These are phyloP conservation scores for Octodon degus DNA, from an alignment of 2,113 vertebrate species.

Conservation along the genomic window DNA sequence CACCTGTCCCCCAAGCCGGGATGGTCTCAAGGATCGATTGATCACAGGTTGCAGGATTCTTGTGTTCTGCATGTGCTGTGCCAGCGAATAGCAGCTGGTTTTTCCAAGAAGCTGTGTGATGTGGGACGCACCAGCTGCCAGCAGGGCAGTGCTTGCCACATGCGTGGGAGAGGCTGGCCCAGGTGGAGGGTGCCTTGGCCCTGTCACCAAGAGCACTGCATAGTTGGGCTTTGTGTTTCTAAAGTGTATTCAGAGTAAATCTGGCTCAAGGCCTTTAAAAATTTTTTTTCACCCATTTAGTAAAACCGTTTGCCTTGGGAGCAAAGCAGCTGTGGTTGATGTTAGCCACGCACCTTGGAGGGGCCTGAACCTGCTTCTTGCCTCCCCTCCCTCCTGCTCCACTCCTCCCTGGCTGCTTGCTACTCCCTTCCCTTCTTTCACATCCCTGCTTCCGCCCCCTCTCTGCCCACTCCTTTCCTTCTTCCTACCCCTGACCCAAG, in stretches of 20 bases:
- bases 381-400: too few species aligned
- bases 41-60: not conserved
- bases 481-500: not conserved
- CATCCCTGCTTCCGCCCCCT: accelerated
- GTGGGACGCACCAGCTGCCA: not conserved
- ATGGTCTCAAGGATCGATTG: not conserved
- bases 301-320: constrained; percentile 13
- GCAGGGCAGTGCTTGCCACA: not conserved
- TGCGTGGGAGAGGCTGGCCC: not conserved
- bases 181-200: too few species aligned
- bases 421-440: accelerated
- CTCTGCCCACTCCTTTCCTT: accelerated
- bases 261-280: not conserved
- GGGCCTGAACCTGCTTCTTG: not conserved
- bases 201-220: not conserved
- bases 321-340: not conserved
- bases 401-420: not conserved
- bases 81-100: not conserved
- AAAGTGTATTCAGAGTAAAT: not conserved
- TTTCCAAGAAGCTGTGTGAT: not conserved
- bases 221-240: not conserved
- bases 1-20: not conserved
- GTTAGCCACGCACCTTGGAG: not conserved
- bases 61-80: not conserved
- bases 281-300: not conserved